A percentile compares a stretch with the other conserved stretches of the same genome.
These are phyloP conservation scores for Drosophila miranda DNA, from an alignment of 1,140 invertebrate genomes.

Conservation along the genomic window DNA sequence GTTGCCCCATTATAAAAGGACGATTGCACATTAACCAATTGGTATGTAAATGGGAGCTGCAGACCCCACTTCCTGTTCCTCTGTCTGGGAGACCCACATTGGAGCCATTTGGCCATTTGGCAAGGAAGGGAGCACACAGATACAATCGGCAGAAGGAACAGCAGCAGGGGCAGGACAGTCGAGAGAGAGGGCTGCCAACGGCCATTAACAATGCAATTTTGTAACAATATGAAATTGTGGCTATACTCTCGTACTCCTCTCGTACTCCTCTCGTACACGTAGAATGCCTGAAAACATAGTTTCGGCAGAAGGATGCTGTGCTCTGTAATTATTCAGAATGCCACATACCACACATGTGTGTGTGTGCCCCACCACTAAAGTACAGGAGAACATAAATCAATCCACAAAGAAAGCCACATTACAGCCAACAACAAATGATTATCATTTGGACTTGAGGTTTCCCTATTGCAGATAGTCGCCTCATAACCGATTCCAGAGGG, in stretches of 20 bases:
- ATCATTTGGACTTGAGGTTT: constrained; percentile 10
- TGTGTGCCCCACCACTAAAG: constrained; percentile 4
- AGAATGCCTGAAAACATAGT: constrained; percentile 41
- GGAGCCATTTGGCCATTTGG: constrained; percentile 41
- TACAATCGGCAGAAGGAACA: neutral
- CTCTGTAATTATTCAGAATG: constrained; percentile 60
- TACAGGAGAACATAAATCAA: constrained; percentile 52
- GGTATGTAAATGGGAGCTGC: constrained; percentile 49
- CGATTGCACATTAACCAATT: constrained; percentile 61
- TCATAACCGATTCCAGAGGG: no score
- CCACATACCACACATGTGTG: constrained; percentile 30
- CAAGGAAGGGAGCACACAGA: constrained; percentile 4
- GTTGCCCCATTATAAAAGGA: constrained; percentile 50
- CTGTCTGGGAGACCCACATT: constrained; percentile 39
- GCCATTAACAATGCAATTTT: constrained; percentile 69
- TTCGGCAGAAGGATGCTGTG: constrained; percentile 29
- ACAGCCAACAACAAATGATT: constrained; percentile 20
- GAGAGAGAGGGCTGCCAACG: constrained; percentile 20
- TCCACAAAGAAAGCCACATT: constrained; percentile 36
- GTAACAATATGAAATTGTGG: constrained; percentile 60
- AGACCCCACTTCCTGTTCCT: neutral
- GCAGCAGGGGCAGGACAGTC: constrained; percentile 2
- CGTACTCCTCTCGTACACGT: neutral
- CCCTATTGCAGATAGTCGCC: neutral
- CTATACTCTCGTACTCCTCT: no score